Evolutionary conservation across 2,888 invertebrate species (phyloP).

Genomic region (Meiosimyza decipiens): DNA sequence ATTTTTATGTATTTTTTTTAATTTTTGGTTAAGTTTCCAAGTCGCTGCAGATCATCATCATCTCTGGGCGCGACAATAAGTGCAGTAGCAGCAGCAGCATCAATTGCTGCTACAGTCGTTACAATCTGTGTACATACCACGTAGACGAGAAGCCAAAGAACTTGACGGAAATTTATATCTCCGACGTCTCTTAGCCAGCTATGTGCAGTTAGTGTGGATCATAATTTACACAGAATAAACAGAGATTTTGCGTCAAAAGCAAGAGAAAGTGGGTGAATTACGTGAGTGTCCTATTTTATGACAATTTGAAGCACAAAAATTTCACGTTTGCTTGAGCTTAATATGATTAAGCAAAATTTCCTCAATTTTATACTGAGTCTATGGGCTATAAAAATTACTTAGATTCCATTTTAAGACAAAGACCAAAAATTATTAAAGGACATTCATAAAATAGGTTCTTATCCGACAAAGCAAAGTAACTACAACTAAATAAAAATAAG

Average conservation of each 20-base stretch:
- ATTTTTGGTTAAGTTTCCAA: conserved; percentile 21
- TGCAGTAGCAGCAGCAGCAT: conserved; percentile 19
- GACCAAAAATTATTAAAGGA: background rate
- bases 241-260: conserved; percentile 12
- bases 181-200: background rate
- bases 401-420: background rate
- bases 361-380: too few species aligned
- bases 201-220: background rate
- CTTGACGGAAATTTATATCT: background rate
- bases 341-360: too few species aligned
- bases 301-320: background rate
- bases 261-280: background rate
- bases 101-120: background rate
- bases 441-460: conserved; percentile 14
- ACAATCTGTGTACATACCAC: background rate
- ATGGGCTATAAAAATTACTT: too few species aligned
- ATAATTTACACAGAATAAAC: conserved; percentile 23
- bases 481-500: conserved; percentile 13
- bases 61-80: background rate
- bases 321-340: too few species aligned
- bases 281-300: conserved; percentile 1
- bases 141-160: background rate
- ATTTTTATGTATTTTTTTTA: conserved; percentile 36
- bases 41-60: conserved; percentile 8
- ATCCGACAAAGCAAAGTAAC: background rate